Percentiles rank a stretch among this genome's conserved stretches.
Evolutionary conservation across 2,888 invertebrate genomes (phyloP).

Genomic region (Agrochola lota): DNA sequence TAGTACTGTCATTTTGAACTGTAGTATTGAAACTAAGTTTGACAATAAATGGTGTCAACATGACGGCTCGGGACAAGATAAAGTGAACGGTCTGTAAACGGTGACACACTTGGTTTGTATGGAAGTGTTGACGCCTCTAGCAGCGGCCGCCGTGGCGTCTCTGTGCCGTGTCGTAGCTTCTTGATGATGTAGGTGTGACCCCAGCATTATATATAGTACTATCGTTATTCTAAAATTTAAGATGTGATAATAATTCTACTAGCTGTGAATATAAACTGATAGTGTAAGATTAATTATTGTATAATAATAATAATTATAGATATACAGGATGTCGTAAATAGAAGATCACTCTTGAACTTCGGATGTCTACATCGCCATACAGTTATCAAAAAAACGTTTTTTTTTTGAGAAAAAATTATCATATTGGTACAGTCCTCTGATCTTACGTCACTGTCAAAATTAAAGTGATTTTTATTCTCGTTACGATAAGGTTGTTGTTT

Average conservation of each 20-base stretch:
- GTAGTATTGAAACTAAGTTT: no score
- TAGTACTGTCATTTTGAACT: no score
- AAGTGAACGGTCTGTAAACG: background rate
- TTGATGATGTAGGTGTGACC: background rate
- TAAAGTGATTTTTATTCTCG: background rate
- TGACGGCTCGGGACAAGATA: no score
- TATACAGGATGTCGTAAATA: background rate
- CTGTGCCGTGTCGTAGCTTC: background rate
- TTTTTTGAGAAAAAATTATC: no score
- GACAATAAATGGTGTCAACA: no score
- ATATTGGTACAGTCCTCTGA: background rate
- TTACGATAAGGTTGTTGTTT: background rate
- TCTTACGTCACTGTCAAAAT: background rate
- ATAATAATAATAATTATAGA: background rate
- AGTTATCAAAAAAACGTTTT: no score
- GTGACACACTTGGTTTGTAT: background rate
- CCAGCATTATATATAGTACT: background rate
- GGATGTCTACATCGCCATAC: no score
- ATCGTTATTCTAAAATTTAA: background rate
- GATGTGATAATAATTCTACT: conserved; percentile 32
- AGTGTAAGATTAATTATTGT: conserved; percentile 14
- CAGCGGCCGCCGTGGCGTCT: background rate
- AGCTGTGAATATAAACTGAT: conserved; percentile 41
- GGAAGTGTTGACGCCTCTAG: background rate
- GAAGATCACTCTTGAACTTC: no score